Evolutionary conservation across 2,113 vertebrate genomes (phyloP).

Genomic region (Diphyllodes magnificus): DNA sequence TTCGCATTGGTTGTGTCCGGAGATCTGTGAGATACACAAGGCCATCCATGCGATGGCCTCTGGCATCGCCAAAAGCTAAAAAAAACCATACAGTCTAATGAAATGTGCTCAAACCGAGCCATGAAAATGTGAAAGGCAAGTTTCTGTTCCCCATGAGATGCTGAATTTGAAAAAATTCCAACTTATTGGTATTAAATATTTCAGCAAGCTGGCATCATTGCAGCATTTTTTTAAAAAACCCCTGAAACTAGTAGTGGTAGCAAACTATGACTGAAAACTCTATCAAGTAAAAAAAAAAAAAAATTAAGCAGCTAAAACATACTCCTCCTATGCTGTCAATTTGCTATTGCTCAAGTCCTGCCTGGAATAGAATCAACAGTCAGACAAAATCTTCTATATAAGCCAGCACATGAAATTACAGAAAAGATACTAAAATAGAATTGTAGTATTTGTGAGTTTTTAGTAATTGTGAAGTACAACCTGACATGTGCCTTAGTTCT

Average conservation of each 20-base stretch:
- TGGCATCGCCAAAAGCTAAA: constrained; percentile 67
- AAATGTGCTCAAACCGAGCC: not conserved
- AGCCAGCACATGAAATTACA: not conserved
- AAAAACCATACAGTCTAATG: not conserved
- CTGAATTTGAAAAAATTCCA: not conserved
- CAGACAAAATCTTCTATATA: not conserved
- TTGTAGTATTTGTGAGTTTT: not conserved
- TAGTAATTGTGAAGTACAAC: not conserved
- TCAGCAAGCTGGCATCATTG: not conserved
- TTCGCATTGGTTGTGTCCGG: constrained; percentile 69
- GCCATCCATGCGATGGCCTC: constrained; percentile 70
- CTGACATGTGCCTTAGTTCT: not conserved
- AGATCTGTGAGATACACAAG: constrained; percentile 68
- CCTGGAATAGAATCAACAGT: not conserved
- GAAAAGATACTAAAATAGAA: not conserved
- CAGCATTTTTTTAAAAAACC: not conserved
- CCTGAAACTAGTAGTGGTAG: not conserved
- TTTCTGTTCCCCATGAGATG: not conserved
- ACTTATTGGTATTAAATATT: not conserved
- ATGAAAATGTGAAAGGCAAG: not conserved
- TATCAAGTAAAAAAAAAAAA: not conserved
- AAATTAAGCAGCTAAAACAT: not conserved
- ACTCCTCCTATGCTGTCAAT: not conserved
- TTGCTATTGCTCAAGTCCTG: not conserved
- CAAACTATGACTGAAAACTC: not conserved